phyloP scores from a whole-genome alignment of 2,113 vertebrate genomes.

The Anthoscopus minutus region DNA sequence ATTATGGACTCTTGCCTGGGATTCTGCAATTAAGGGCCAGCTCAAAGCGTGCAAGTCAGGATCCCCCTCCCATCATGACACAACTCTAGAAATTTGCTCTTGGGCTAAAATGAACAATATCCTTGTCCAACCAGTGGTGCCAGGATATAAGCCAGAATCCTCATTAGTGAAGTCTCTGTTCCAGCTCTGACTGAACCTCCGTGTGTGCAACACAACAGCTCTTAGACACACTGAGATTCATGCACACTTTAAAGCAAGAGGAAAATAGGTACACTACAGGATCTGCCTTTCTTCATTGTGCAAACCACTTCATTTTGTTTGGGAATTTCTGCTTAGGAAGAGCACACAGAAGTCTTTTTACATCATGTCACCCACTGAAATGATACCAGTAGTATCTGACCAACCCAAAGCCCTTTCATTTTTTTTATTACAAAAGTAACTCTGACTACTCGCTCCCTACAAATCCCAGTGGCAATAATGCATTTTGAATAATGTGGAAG shows the following conservation, averaged over 20 bases:
- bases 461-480: background rate
- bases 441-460: background rate
- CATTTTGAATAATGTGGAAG: background rate
- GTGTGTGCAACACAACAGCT: background rate
- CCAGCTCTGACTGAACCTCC: background rate
- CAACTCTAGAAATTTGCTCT: conserved; percentile 31
- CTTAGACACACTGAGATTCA: background rate
- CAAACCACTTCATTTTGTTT: background rate
- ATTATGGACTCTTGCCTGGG: background rate
- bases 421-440: background rate
- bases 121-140: conserved; percentile 50
- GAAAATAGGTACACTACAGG: background rate
- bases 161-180: background rate
- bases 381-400: background rate
- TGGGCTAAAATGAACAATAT: conserved; percentile 29
- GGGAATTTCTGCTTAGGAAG: background rate
- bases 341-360: background rate
- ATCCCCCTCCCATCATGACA: background rate
- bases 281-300: background rate
- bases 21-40: conserved; percentile 6
- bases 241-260: background rate
- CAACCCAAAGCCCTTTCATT: background rate
- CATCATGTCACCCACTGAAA: background rate
- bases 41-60: background rate
- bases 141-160: conserved; percentile 35